Evolutionary conservation across 2,797 vertebrate genomes (phyloP).

Genomic region (Liparis tanakae): DNA sequence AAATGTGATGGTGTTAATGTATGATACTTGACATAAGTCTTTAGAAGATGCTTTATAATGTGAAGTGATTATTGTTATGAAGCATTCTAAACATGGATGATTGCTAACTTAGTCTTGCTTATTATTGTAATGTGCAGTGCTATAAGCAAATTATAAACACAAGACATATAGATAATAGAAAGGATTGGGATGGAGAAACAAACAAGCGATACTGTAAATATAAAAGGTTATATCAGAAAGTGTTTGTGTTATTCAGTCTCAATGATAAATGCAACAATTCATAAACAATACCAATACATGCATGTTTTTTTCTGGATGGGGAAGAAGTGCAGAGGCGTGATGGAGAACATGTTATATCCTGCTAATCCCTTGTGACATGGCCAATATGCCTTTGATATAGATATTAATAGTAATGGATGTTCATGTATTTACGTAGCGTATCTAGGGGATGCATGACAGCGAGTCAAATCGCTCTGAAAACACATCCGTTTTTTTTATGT

Average conservation of each 20-base stretch:
- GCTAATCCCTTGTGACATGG: background rate
- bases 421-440: constrained; percentile 26
- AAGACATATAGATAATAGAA: no score
- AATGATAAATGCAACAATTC: background rate
- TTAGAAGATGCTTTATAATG: background rate
- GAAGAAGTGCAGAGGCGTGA: background rate
- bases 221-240: no score
- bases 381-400: background rate
- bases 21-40: no score
- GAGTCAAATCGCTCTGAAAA: constrained; percentile 23
- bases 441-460: background rate
- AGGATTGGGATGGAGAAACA: no score
- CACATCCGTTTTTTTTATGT: constrained; percentile 21
- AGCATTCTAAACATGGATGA: background rate
- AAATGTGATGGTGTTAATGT: no score
- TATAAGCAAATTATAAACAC: no score
- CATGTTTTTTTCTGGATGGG: background rate
- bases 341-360: background rate
- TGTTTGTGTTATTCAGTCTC: no score
- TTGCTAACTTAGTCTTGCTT: no score
- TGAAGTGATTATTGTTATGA: background rate
- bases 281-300: background rate
- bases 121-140: no score
- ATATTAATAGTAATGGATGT: background rate
- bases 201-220: no score